These are phyloP conservation scores for Astropecten irregularis DNA, from an alignment of 53 echinoderm and acorn worm genomes.

Conservation along the genomic window DNA sequence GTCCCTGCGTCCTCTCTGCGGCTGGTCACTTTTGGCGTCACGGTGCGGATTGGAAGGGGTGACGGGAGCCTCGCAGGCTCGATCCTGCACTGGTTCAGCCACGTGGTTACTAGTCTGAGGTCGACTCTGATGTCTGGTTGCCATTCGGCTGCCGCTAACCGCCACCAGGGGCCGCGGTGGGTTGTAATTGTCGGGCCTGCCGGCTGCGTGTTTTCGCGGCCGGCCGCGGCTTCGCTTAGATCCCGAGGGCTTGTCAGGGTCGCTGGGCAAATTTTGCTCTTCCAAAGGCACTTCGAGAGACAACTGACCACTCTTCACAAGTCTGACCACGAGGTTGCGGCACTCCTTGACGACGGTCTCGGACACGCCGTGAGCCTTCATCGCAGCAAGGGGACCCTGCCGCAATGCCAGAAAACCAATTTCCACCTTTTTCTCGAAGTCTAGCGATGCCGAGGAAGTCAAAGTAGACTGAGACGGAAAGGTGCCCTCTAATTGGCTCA, in stretches of 20 bases:
- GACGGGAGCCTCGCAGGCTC: too few species aligned
- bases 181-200: too few species aligned
- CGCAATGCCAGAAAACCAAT: neutral
- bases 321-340: constrained; percentile 7
- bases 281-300: constrained; percentile 5
- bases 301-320: neutral
- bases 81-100: too few species aligned
- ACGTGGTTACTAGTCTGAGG: too few species aligned
- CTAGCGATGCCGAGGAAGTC: too few species aligned
- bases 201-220: neutral
- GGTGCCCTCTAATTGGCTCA: too few species aligned
- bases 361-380: neutral
- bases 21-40: too few species aligned
- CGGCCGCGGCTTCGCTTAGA: neutral
- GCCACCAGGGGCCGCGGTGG: neutral
- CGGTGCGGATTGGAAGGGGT: too few species aligned
- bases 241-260: neutral
- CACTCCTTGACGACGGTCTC: constrained; percentile 19
- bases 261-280: neutral
- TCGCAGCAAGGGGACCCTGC: neutral
- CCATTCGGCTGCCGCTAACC: neutral
- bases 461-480: too few species aligned
- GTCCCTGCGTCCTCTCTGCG: neutral
- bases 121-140: neutral
- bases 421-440: constrained; percentile 13